Conservation (phyloP, 2,113 vertebrate genomes). For the Syngnathoides biaculeatus region DNA sequence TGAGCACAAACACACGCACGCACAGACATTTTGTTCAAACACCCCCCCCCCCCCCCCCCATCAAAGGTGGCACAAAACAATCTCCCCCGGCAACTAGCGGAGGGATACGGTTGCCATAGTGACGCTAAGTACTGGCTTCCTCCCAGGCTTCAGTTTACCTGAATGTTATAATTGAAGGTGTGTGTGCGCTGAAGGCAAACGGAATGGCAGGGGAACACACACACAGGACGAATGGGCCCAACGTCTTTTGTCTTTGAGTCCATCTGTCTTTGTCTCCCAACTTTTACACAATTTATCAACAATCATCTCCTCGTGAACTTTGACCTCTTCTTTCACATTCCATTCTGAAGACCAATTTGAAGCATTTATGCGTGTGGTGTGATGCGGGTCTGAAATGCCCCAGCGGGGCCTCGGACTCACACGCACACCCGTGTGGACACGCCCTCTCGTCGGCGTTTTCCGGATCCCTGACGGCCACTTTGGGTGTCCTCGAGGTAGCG, state of each 20-base stretch:
- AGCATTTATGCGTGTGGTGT: too few species aligned
- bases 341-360: not conserved
- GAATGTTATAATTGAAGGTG: conserved; percentile 53
- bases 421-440: conserved; percentile 35
- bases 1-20: not conserved
- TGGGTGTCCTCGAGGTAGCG: conserved; percentile 21
- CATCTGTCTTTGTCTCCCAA: conserved; percentile 1
- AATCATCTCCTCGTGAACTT: not conserved
- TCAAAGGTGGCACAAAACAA: conserved; percentile 66
- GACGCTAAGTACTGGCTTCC: conserved; percentile 76
- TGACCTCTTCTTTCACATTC: not conserved
- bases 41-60: conserved; percentile 35
- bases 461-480: conserved; percentile 18
- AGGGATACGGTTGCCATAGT: conserved; percentile 80
- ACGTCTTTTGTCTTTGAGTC: conserved; percentile 14
- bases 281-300: not conserved
- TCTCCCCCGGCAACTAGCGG: conserved; percentile 73
- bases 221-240: conserved; percentile 19
- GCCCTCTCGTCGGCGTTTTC: conserved; percentile 11
- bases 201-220: conserved; percentile 23
- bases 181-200: conserved; percentile 25
- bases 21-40: not conserved
- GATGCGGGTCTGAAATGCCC: conserved; percentile 55
- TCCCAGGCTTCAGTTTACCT: conserved; percentile 62
- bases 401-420: too few species aligned